Evolutionary conservation across 1,140 invertebrate genomes (phyloP), one percentile per base, ranked within the genome.

Genomic region (Eupeodes corollae): DNA sequence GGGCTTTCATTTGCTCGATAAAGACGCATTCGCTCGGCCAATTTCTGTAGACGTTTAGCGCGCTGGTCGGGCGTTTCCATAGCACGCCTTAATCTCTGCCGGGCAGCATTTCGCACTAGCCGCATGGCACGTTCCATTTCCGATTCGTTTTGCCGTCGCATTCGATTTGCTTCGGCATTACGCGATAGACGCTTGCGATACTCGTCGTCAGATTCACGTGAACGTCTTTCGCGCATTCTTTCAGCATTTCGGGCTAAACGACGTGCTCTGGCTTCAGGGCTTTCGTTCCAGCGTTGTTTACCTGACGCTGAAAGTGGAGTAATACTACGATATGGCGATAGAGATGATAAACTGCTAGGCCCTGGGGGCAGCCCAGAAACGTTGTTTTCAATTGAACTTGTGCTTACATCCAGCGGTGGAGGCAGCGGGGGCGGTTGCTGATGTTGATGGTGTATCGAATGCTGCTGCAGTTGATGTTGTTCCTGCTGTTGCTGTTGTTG

Each of bases 61-160:
- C 75, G 61, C 52, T 75, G 72, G 32, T 74, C 70, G 3, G 71
- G 58, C 3, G 73, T 63, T 54, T 76, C 75, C 55, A 69, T 69
- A 8, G 67, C 67, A 1, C 67, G 56, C 5, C 67, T 55, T 31
- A 68, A 42, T 11, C 65, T 48, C 44, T 68, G 65, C 3, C 65
- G 49, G 21, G 65, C 65, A 40, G 65, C 65, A 50, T 68, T 67
- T 26, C 65, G 58, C 13, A 68, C 65, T 53, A 66, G 44, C 13
- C 65, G 57, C 59, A 68, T 66, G 2, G 65, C 64, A 6, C 63
- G 48, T 44, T 68, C 65, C 16, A 66, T 59, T 34, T 68, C 63
- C 6, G 55, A 59, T 49, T 68, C 65, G 45, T 67, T 68, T 43
- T 64, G 63, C 3, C 65, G 54, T 30, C 64, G 54, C 46, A 66